Base-by-base conservation (phyloP, 2,888 invertebrate genomes). In the Parnassius glacialis region DNA sequence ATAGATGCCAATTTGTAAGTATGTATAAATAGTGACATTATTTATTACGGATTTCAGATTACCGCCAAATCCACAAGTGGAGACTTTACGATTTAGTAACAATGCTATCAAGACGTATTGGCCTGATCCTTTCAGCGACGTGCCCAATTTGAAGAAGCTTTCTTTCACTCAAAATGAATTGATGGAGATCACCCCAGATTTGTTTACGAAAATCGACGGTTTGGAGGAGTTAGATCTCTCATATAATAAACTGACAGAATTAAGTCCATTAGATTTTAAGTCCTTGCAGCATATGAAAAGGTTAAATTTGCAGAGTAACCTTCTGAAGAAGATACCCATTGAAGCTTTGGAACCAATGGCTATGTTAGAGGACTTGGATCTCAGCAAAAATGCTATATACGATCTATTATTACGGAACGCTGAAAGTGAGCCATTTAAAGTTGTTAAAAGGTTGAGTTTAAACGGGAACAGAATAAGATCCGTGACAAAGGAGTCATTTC, bases 191-290 rank as follows among this genome's bases (percentile, higher is more conserved):
- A 89, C 92, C 0, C 82, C 84, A 1, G 92, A 92, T 66, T 75
- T 92, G 1, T 89, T 93, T 68, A 87, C 88, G 0, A 90, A 88
- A 9, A 78, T 92, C 25, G 76, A 79, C 7, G 64, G 68, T 0
- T 69, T 93, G 10, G 85, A 88, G 76, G 89, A 84, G 44, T 67
- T 93, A n/a, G 93, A 93, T 71, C 70, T 93, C 1, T 93, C 93
- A 0, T 83, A 87, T 67, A 93, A 93, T 73, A 84, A 83, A 56
- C 71, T 93, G 5, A 67, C 81, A 10, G 81, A 82, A 3, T 80
- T 93, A 51, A 85, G 87, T 64, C 70, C 78, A 0, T 67, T 84
- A 56, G 86, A 87, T 67, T 92, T 93, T 52, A 83, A 84, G 65
- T 70, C 75, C 61, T 75, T 90, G 61, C 70, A 67, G 52, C 75